Conservation (phyloP, 2,113 vertebrate species). For the Burhinus bistriatus region DNA sequence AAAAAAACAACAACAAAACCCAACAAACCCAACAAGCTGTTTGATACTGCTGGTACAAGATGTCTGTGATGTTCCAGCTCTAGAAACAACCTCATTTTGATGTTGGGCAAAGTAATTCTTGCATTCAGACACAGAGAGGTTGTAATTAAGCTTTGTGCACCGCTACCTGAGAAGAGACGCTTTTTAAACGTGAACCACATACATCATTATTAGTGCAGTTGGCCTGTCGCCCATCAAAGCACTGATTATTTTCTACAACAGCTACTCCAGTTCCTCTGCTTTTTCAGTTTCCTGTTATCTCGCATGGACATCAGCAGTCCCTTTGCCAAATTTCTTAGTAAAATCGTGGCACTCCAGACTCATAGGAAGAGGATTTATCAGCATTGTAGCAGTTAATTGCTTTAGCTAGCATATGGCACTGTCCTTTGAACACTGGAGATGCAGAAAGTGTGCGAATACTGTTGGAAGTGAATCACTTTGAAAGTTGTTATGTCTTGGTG, state of each 20-base stretch:
- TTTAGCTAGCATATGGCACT: conserved; percentile 4
- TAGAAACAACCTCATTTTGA: not conserved
- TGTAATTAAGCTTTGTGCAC: not conserved
- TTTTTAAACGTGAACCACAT: not conserved
- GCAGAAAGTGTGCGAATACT: not conserved
- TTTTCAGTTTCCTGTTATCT: conserved; percentile 45
- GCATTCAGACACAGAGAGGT: not conserved
- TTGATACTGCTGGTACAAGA: not conserved
- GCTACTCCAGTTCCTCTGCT: conserved; percentile 30
- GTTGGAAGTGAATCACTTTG: not conserved
- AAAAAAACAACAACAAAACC: not conserved
- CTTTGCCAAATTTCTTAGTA: conserved; percentile 38
- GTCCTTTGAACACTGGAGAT: not conserved
- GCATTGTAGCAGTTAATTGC: conserved; percentile 23
- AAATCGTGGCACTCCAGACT: not conserved
- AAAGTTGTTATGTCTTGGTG: not conserved
- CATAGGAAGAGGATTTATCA: conserved; percentile 34
- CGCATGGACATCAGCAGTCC: not conserved
- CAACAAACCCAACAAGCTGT: not conserved
- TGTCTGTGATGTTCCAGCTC: not conserved
- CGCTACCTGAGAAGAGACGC: not conserved
- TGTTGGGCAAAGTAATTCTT: not conserved
- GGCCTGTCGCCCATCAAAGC: conserved; percentile 38
- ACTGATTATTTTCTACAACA: conserved; percentile 10
- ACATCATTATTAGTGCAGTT: conserved; percentile 24